Conservation (phyloP, 1,140 invertebrate genomes). For the Drosophila triauraria region DNA sequence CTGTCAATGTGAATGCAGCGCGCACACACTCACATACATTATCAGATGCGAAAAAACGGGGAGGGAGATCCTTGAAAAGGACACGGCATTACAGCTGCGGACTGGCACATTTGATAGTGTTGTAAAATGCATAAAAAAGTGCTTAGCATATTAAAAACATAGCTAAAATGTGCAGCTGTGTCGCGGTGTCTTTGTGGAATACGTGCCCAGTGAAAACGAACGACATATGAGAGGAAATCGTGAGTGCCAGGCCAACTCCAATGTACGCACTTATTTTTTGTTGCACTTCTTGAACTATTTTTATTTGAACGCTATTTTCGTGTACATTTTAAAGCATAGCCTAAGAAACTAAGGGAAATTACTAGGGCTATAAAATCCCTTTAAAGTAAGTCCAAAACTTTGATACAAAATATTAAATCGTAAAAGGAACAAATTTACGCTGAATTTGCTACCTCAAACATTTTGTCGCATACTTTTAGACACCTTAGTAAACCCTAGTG, state of each 20-base stretch:
- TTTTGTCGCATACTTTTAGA: no score
- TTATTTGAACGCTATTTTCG: constrained; percentile 11
- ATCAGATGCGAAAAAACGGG: background rate
- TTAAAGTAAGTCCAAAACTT: no score
- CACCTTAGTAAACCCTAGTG: no score
- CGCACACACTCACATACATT: constrained; percentile 12
- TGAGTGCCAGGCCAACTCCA: constrained; percentile 2
- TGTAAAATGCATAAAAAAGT: constrained; percentile 71
- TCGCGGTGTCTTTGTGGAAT: constrained; percentile 47
- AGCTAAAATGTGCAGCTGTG: constrained; percentile 50
- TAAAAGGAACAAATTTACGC: no score
- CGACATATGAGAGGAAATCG: constrained; percentile 2
- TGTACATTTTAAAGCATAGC: background rate
- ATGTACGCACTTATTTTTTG: background rate
- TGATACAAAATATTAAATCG: no score
- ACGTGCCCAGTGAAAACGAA: constrained; percentile 53
- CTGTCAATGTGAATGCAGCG: constrained; percentile 46
- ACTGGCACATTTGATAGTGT: constrained; percentile 58
- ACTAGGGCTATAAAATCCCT: no score
- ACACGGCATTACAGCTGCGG: constrained; percentile 29
- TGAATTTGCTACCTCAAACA: no score
- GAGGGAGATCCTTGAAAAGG: constrained; percentile 1
- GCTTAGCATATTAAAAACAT: constrained; percentile 76
- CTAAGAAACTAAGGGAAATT: no score
- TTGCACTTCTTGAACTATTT: constrained; percentile 1